Conservation (phyloP, 1,140 invertebrate species). For the Aphidius gifuensis region DNA sequence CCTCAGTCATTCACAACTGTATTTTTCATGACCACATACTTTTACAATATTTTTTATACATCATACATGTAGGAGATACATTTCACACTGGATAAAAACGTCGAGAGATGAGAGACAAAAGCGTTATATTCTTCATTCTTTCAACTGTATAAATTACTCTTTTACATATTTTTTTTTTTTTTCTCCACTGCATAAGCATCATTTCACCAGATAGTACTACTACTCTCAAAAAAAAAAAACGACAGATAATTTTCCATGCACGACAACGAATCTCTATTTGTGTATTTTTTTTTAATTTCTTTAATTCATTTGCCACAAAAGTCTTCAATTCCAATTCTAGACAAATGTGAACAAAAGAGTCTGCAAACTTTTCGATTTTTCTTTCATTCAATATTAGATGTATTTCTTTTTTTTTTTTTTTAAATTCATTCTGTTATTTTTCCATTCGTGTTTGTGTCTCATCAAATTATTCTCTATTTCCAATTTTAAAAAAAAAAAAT, state of each 20-base stretch:
- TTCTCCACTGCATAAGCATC: background rate
- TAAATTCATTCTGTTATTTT: constrained; percentile 14
- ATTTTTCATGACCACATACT: too few species aligned
- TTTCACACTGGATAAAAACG: background rate
- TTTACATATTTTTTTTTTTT: constrained; percentile 22
- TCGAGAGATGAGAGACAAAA: constrained; percentile 22
- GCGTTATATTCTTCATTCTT: constrained; percentile 16
- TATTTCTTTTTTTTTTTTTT: constrained; percentile 21
- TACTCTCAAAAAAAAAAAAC: background rate
- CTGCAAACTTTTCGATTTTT: constrained; percentile 15
- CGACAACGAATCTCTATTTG: too few species aligned
- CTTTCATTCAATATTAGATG: constrained; percentile 8
- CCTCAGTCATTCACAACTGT: too few species aligned
- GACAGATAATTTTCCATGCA: background rate
- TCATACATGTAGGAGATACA: constrained; percentile 8
- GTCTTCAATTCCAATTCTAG: constrained; percentile 17
- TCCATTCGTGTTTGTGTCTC: constrained; percentile 15
- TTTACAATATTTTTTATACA: constrained; percentile 5
- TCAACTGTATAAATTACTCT: constrained; percentile 29
- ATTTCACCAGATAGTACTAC: constrained; percentile 19
- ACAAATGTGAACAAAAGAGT: constrained; percentile 24
- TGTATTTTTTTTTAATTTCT: too few species aligned
- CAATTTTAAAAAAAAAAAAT: background rate
- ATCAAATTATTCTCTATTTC: constrained; percentile 11
- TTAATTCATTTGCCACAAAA: constrained; percentile 22